Evolutionary conservation across 2,797 vertebrate species (phyloP).

Genomic region (Ambastaia sidthimunki): DNA sequence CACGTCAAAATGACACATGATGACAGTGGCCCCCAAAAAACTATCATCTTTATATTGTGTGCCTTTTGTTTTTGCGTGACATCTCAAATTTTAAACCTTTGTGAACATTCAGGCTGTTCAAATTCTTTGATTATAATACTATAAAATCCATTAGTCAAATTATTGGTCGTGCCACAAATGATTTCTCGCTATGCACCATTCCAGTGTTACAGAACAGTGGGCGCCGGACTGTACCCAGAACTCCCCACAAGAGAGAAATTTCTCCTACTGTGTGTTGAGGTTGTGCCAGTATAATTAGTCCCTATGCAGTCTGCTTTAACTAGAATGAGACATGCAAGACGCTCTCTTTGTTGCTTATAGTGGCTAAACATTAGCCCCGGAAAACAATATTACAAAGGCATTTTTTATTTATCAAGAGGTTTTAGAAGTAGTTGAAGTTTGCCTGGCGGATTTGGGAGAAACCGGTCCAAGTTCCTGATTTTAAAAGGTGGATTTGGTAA

Average conservation of each 20-base stretch:
- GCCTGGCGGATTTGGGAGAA: conserved; percentile 34
- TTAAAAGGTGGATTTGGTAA: conserved; percentile 34
- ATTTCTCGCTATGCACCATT: conserved; percentile 33
- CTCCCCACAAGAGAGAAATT: conserved; percentile 53
- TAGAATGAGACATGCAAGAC: conserved; percentile 27
- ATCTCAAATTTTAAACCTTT: neutral
- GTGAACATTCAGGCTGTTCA: conserved; percentile 6
- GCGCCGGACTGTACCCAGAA: conserved; percentile 44
- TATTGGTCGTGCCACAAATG: conserved; percentile 30
- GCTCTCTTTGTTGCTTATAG: conserved; percentile 43
- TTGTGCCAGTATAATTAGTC: conserved; percentile 46
- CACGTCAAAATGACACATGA: neutral
- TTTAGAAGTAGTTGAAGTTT: conserved; percentile 9
- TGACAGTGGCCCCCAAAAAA: neutral
- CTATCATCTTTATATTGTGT: neutral
- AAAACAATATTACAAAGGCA: conserved; percentile 20
- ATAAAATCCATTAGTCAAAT: conserved; percentile 30
- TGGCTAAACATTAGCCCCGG: conserved; percentile 20
- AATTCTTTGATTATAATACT: conserved; percentile 24
- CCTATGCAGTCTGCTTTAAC: conserved; percentile 27
- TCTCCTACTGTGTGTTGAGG: conserved; percentile 47
- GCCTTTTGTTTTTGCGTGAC: neutral
- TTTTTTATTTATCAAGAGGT: neutral
- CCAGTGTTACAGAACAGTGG: conserved; percentile 48
- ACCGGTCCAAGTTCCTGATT: conserved; percentile 2